A percentile compares a stretch with the other conserved stretches of the same genome.
Conservation (phyloP, 2,888 invertebrate genomes). For the Crepidodera aurea region DNA sequence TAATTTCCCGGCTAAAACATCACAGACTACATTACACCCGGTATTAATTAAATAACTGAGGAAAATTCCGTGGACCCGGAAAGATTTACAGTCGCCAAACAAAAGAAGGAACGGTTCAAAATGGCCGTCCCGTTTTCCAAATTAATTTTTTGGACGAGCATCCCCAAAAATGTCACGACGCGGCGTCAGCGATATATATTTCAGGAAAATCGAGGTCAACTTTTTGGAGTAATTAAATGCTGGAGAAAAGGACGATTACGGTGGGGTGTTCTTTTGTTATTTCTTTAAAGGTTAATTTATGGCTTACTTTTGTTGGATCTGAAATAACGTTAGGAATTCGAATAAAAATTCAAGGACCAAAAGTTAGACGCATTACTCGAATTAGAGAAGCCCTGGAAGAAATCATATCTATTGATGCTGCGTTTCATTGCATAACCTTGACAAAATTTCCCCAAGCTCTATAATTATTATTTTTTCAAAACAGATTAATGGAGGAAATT, state of each 20-base stretch:
- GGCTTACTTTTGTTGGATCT: not conserved
- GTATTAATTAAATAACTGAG: conserved; percentile 13
- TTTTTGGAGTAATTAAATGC: not conserved
- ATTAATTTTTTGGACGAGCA: conserved; percentile 8
- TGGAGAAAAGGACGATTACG: not conserved
- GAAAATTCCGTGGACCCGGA: conserved; percentile 7
- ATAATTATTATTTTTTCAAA: too few relatives aligned
- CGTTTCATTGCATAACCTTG: too few relatives aligned
- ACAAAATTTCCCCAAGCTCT: too few relatives aligned
- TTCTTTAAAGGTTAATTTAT: not conserved
- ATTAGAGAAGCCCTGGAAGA: too few relatives aligned
- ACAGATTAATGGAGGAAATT: too few relatives aligned
- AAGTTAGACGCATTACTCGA: too few relatives aligned
- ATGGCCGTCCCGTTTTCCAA: conserved; percentile 7
- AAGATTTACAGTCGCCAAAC: conserved; percentile 17
- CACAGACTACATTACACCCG: conserved; percentile 1
- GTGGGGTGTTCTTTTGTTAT: not conserved
- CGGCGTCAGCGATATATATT: not conserved
- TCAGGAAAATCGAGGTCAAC: not conserved
- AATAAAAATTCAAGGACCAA: too few relatives aligned
- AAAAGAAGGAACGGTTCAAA: not conserved
- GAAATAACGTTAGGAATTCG: too few relatives aligned
- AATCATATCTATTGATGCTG: too few relatives aligned
- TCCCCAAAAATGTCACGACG: not conserved
- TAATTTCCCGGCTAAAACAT: conserved; percentile 14